Base-by-base conservation (phyloP, 1,140 invertebrate genomes). In the Atta texana region DNA sequence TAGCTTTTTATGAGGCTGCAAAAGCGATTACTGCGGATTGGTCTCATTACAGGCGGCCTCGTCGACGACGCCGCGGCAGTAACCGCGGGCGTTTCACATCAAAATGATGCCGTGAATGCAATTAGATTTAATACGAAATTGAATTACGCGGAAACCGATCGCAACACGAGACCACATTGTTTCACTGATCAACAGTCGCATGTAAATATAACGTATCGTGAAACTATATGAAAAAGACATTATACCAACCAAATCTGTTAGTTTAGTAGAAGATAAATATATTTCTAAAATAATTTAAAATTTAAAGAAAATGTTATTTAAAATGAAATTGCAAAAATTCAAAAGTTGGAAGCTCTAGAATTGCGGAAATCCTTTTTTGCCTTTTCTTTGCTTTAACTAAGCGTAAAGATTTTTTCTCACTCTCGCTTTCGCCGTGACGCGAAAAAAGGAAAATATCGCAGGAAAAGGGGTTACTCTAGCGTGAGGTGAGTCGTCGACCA, bases 11-110 rank as follows among this genome's bases (percentile, higher is more conserved):
- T 88, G 59, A 71, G 57, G 68, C 85, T 77, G 61, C 39, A 59
- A 84, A 63, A 75, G 59, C 72, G 66, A 89, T 89, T 87, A 88
- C 66, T 75, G 44, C 4, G 39, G 61, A 69, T 76, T 78, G 64
- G 24, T 68, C 85, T 93, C 91, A 72, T 93, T 92, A 92, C 81
- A 72, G 24, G 21, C 31, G 59, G 61, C 34, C 82, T 92, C 87
- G 81, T 92, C 49, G 34, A 31, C 75, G 61, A 3, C 24, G 34
- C 49, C 74, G 49, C 82, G 14, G 24, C 34, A 28, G 24, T 49
- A 55, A 49, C 61, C 49, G 16, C 80, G n/a, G 14, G 28, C 44
- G 21, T 57, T 69, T 66, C 51, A 8, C 31, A 44, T 64, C 34
- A 57, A 74, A 44, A 59, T 53, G 66, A 59, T 55, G 31, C 4